Base-by-base conservation (phyloP, 2,888 invertebrate species). In the Eristalinus aeneus region DNA sequence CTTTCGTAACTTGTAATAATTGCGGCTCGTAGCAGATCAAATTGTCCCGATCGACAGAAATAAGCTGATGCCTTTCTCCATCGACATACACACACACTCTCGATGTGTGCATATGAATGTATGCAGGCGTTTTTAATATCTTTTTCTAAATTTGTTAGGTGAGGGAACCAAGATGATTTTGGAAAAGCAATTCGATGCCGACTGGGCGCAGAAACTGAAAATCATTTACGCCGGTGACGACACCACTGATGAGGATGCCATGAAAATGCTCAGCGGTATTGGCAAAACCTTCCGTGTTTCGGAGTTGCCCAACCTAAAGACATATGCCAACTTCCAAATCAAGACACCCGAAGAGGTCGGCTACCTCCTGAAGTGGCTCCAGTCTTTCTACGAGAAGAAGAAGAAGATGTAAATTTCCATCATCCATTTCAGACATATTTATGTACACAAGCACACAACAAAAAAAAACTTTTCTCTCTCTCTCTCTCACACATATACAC, bases 191-290 rank as follows among this genome's bases (percentile, higher is more conserved):
- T 96, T 96, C 90, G 96, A 96, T 20, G 94, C 96, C n/a, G 96
- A 96, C 89, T 96, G 96, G 96, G 94, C 95, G 89, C 95, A 95
- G 90, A 93, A 96, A 84, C 94, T 96, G 88, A 93, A 96, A 89
- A 95, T 97, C 89, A 96, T 97, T 89, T 97, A 97, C 90, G 97
- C 95, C 65, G 97, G 97, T 83, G 97, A 97, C 91, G 97, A 97
- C 91, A 95, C 95, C 87, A 97, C 97, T 8, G 97, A 97, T 91
- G 97, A 97, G 93, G 97, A 97, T 91, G 97, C 97, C 64, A 97
- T 97, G 95, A 94, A 95, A 94, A 96, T 97, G 84, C 89, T 92
- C 60, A 88, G 89, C 67, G 92, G 91, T 78, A 91, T 92, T 94
- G 96, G 96, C 11, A 95, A 96, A 54, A 96, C 96, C 16, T 96